Evolutionary conservation across 2,888 invertebrate genomes (phyloP).

Genomic region (Drosophila neonasuta): DNA sequence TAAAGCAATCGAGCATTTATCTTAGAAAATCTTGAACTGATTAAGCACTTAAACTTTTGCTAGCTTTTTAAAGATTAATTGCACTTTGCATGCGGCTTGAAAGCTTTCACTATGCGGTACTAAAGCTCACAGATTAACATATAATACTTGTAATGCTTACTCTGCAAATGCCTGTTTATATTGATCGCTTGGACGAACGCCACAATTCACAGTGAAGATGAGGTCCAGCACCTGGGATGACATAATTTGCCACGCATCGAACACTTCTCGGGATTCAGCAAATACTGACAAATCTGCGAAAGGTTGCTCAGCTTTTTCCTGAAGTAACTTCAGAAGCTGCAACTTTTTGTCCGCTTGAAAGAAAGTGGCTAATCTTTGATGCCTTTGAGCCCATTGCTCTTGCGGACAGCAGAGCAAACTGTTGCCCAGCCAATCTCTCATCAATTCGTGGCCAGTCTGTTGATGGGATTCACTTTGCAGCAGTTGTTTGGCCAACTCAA

Average conservation of each 20-base stretch:
- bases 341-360: slow-evolving; percentile 35
- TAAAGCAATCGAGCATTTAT: neutral
- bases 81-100: neutral
- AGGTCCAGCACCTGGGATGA: slow-evolving; percentile 38
- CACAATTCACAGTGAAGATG: slow-evolving; percentile 49
- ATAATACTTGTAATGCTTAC: slow-evolving; percentile 47
- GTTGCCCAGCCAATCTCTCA: slow-evolving; percentile 52
- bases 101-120: neutral
- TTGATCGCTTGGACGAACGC: slow-evolving; percentile 39
- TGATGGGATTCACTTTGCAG: slow-evolving; percentile 44
- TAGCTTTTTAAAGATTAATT: neutral
- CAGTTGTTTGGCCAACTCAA: slow-evolving; percentile 53
- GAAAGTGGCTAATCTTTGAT: slow-evolving; percentile 33
- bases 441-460: slow-evolving; percentile 56
- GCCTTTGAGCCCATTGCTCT: slow-evolving; percentile 51
- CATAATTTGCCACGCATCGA: slow-evolving; percentile 50
- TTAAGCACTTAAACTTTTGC: neutral
- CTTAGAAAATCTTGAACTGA: neutral
- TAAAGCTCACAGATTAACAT: neutral
- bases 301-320: slow-evolving; percentile 34
- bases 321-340: slow-evolving; percentile 30
- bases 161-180: slow-evolving; percentile 40
- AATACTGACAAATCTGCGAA: slow-evolving; percentile 14
- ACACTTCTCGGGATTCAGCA: slow-evolving; percentile 27
- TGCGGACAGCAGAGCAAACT: slow-evolving; percentile 44